A percentile compares a stretch with the other conserved stretches of the same genome.
These are phyloP conservation scores for Idaea dimidiata DNA, from an alignment of 2,888 invertebrate species.

Conservation along the genomic window DNA sequence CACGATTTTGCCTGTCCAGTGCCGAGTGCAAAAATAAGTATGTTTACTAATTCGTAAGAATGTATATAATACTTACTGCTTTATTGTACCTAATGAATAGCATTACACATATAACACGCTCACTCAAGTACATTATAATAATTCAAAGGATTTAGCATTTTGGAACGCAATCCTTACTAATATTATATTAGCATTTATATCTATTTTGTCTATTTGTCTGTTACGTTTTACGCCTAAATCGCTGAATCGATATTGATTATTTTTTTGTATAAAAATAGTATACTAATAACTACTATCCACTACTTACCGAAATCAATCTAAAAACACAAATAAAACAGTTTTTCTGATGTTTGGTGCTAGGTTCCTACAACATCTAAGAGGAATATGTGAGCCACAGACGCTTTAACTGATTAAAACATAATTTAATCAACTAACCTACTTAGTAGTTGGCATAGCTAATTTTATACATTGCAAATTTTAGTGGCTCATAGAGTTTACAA, in stretches of 20 bases:
- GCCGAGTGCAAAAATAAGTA: neutral
- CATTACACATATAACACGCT: neutral
- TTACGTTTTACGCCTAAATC: no score
- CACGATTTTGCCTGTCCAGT: neutral
- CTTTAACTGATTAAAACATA: neutral
- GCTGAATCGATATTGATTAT: no score
- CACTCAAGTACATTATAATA: neutral
- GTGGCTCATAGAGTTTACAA: constrained; percentile 1
- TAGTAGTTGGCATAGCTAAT: neutral
- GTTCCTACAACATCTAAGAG: neutral
- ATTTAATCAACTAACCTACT: neutral
- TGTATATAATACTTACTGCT: neutral
- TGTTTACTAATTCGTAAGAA: neutral
- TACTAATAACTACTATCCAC: no score
- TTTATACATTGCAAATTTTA: neutral
- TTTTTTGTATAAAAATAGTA: no score
- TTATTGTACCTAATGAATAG: neutral
- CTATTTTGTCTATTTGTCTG: no score
- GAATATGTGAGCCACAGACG: neutral
- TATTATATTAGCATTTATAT: no score
- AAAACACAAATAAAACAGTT: no score
- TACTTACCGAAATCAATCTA: no score
- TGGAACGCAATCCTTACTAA: neutral
- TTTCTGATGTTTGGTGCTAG: no score
- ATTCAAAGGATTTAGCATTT: neutral